Evolutionary conservation across 2,113 vertebrate genomes (phyloP), one percentile per base, ranked within the genome.

Genomic region (Microcebus griseorufus): DNA sequence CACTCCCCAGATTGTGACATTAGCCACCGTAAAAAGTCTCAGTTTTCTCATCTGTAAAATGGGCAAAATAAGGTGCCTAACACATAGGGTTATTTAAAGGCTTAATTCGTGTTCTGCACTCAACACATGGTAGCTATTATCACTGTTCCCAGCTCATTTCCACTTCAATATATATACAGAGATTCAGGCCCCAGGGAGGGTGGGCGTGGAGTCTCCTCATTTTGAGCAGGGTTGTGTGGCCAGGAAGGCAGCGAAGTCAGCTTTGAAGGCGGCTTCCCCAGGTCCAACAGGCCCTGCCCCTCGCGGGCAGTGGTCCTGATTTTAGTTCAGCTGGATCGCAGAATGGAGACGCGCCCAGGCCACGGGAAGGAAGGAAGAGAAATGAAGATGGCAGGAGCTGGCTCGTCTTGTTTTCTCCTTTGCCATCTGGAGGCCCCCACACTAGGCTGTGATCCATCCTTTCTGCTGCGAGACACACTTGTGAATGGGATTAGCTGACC

Each of bases 11-110:
- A 72, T 14, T 83, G 29, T 58, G 23, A 86, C 37, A 27, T 86
- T 76, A 53, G 70, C 67, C 37, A 51, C 75, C 58, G 4, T 39
- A 17, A 69, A 69, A 69, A 76, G 25, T 37, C 29, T 76, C 64
- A 20, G 27, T 75, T 95, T 79, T 64, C 75, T 89, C 60, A 82
- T 65, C 67, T 58, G 23, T 53, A 93, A 84, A 93, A 88, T 75
- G 62, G 70, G 25, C 34, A n/a, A 45, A 96, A 53, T 65, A 45
- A 79, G 22, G 34, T 22, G 58, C 37, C 60, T 53, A 60, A 32
- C n/a, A 37, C 39, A 62, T 34, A 78, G 29, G 18, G 34, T 39
- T 51, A 78, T 69, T 90, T 81, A 94, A 93, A 93, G 87, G 8
- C 72, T 75, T 85, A 45, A 64, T 25, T 75, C n/a, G 18, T 8